phyloP scores from a whole-genome alignment of 2,888 invertebrate species.

The Parasteatoda lunata region DNA sequence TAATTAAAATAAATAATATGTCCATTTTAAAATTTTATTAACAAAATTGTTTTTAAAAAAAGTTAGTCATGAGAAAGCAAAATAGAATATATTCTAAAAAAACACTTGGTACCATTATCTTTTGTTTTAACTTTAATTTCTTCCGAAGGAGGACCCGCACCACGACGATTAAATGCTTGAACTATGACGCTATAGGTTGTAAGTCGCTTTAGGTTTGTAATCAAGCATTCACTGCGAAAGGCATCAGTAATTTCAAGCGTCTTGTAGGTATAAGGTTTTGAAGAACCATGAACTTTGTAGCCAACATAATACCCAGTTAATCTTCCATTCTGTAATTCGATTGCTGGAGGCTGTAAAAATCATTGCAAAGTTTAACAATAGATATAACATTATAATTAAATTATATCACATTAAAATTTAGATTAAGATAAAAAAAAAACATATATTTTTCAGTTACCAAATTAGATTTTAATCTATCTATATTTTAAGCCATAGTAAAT shows the following conservation, averaged over 20 bases:
- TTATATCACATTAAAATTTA: too few species aligned
- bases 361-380: too few species aligned
- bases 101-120: slow-evolving; percentile 74
- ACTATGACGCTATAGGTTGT: slow-evolving; percentile 69
- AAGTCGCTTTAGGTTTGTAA: slow-evolving; percentile 66
- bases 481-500: too few species aligned
- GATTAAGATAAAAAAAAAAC: too few species aligned
- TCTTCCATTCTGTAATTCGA: slow-evolving; percentile 59
- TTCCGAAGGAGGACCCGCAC: slow-evolving; percentile 70
- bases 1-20: too few species aligned
- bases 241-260: slow-evolving; percentile 70
- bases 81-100: background rate
- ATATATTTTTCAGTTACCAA: too few species aligned
- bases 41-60: too few species aligned
- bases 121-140: slow-evolving; percentile 70
- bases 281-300: slow-evolving; percentile 73
- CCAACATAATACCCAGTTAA: slow-evolving; percentile 75
- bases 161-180: slow-evolving; percentile 69
- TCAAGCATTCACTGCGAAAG: slow-evolving; percentile 55
- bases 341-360: slow-evolving; percentile 39
- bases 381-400: too few species aligned
- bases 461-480: too few species aligned
- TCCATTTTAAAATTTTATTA: too few species aligned
- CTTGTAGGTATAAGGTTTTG: slow-evolving; percentile 73
- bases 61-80: too few species aligned